These are phyloP conservation scores for Hippopotamus amphibius DNA, from an alignment of 2,113 vertebrate genomes.

Conservation along the genomic window DNA sequence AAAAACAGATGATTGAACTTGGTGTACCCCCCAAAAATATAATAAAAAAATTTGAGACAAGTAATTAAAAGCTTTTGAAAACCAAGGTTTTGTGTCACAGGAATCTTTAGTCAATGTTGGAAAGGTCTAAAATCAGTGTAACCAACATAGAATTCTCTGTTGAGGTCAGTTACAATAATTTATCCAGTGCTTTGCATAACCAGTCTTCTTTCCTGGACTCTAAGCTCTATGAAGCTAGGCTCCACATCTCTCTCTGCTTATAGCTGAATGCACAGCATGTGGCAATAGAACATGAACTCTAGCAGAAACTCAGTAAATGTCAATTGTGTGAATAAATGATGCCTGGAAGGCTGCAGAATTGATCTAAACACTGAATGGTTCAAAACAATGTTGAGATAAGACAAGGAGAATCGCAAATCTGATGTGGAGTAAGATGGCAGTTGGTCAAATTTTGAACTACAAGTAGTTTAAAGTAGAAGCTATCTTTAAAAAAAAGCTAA, in stretches of 20 bases:
- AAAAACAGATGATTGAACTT: no score
- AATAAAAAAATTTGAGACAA: background rate
- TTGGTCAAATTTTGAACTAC: background rate
- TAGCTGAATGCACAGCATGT: background rate
- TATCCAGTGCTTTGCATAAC: background rate
- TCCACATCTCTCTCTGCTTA: background rate
- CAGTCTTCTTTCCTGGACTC: background rate
- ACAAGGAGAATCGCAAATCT: background rate
- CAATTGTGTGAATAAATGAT: background rate
- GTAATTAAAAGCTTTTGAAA: conserved; percentile 4
- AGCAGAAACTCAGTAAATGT: background rate
- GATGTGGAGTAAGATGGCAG: background rate
- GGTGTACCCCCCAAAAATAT: no score
- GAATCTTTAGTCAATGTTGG: background rate
- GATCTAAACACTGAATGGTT: background rate
- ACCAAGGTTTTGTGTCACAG: background rate
- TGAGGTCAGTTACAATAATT: background rate
- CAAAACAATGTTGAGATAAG: background rate
- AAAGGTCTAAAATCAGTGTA: background rate
- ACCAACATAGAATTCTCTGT: background rate
- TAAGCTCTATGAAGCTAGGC: background rate
- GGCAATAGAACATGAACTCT: background rate
- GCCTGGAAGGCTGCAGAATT: background rate
- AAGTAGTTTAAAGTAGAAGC: background rate
- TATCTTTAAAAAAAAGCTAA: background rate